Evolutionary conservation across 2,113 vertebrate species (phyloP).

Genomic region (Ciconia stormi): DNA sequence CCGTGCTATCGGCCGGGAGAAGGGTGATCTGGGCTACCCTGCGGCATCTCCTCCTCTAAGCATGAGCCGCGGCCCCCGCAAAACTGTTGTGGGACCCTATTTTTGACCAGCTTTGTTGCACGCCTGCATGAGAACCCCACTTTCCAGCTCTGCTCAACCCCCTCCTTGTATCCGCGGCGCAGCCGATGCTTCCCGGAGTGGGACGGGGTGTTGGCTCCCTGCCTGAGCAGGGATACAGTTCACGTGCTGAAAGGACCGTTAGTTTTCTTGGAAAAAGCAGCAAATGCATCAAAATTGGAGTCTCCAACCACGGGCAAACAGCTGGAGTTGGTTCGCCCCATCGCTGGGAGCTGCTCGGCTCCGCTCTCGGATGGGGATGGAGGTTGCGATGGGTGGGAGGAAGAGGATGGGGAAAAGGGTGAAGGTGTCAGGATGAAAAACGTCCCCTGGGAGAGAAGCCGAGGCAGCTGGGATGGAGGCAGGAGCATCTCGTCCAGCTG

Average conservation of each 20-base stretch:
- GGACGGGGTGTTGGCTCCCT: background rate
- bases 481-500: background rate
- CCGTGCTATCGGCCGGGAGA: fast-evolving
- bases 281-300: background rate
- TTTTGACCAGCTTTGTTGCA: background rate
- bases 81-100: no score
- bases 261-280: background rate
- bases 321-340: background rate
- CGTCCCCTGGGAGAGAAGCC: background rate
- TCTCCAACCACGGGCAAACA: fast-evolving
- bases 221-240: background rate
- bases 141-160: background rate
- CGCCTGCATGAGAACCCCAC: background rate
- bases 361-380: background rate
- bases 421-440: background rate
- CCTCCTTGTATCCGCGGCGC: fast-evolving
- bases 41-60: background rate
- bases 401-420: background rate
- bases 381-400: background rate
- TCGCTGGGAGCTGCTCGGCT: background rate
- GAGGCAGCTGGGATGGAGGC: background rate
- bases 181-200: fast-evolving
- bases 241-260: background rate
- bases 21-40: fast-evolving
- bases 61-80: fast-evolving